Base-by-base conservation (phyloP, 2,888 invertebrate species). In the Glomeris marginata region DNA sequence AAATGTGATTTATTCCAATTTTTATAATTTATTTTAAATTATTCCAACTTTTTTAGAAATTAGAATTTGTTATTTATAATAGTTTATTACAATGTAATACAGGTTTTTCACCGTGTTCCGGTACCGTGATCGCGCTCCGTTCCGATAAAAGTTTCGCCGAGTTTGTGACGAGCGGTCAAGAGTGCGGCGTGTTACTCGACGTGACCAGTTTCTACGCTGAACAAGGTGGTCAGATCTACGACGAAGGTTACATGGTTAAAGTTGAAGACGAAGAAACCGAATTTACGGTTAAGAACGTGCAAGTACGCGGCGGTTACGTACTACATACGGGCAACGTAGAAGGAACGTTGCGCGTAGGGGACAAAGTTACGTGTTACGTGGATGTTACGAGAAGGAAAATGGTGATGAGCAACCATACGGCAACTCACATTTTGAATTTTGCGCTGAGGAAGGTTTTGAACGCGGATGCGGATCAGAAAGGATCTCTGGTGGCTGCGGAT, bases 351-450 rank as follows among this genome's bases (percentile, higher is more conserved):
- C 76, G 74, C 59, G 80, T 88, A 52, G 95, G 94, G 1, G 95
- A 98, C 69, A 75, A 75, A 61, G 73, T 98, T 40, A 73, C 74
- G 51, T 72, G 92, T 41, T 77, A 82, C 57, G 76, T 97, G 52
- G 95, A 97, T 40, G 57, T 63, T 13, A 54, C 78, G 51, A 77
- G 97, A 49, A 75, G 98, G 60, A 77, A 84, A 61, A 72, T 85
- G 33, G 77, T 97, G n/a, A 99, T 99, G 98, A 92, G 86, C 66
- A 98, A 99, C 71, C 94, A 98, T 70, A 86, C 97, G 40, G 95
- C 92, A 20, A 99, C 98, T 0, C 98, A 99, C 68, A 79, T 94
- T 40, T 73, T 99, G 13, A 99, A 99, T 72, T 92, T 84, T 70
- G 91, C 88, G 20, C 72, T 99, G 52, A 75, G 95, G 51, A 80